Base-by-base conservation (phyloP, 2,797 vertebrate genomes). In the Coranthus polyacanthus region DNA sequence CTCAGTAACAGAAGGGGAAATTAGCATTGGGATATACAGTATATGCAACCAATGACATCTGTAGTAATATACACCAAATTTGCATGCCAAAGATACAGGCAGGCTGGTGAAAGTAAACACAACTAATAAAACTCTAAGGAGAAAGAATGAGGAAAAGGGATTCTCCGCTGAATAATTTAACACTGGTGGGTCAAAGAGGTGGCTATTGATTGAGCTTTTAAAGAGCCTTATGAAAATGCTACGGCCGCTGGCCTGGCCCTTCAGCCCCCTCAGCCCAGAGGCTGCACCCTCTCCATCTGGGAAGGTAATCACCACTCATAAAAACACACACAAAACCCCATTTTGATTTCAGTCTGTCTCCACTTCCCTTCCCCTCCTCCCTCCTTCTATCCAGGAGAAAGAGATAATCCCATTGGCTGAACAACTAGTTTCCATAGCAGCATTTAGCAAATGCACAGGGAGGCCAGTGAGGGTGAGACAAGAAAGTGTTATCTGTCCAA, bases 151-250 rank as follows among this genome's bases (percentile, higher is more conserved):
- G 84, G 89, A 85, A 91, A 90, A 92, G 89, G 91, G n/a, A 81
- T 72, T 72, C 43, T 65, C 42, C 54, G 91, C 91, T 96, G 94
- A 97, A 97, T 97, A 95, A 97, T 96, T 96, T 94, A 96, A 90
- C 82, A 90, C 87, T 80, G 41, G 83, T 86, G 63, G 88, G 93
- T 95, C 93, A 93, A 92, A 92, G 88, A 94, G 91, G 90, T 89
- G 87, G 68, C 89, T 95, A 96, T 92, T 94, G 95, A 96, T 95
- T 94, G 93, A 89, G 93, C 93, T 95, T 96, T 95, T 90, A 91
- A 84, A 93, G 93, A 91, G 78, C 83, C 75, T 92, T 91, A 85
- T 94, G 92, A 95, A 95, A 94, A 95, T 93, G 92, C 94, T 94
- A 93, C 90, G 92, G 94, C 72, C 86, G 76, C 89, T 90, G 88